Evolutionary conservation across 2,113 vertebrate species (phyloP), one percentile per base, ranked within the genome.

Genomic region (Zapus hudsonius): DNA sequence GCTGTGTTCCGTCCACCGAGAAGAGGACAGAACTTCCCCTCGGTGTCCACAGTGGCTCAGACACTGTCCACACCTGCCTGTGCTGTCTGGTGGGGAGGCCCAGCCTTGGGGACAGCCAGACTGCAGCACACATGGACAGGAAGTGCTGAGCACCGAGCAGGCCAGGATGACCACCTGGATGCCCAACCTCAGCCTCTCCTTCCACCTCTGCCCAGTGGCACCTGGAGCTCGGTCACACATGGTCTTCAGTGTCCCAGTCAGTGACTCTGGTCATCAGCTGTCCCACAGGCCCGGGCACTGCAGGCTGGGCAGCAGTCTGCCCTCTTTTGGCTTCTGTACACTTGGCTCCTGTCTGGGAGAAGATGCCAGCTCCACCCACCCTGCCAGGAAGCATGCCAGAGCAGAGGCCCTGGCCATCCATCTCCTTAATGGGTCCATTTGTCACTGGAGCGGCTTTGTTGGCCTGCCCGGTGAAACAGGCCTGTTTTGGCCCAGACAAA

Each of bases 341-440:
- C 29, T 36, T 22, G 87, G 27, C 2, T 27, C 92, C 87, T 66
- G 25, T 44, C 85, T 61, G 80, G 95, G 79, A 12, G 31, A 40
- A 23, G 10, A 29, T 1, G 10, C 93, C 89, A 96, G 92, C 93
- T 66, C 55, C 63, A 47, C 55, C 15, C 1, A 5, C 27, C 91
- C 33, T 64, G 42, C 66, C 75, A 72, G 66, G 29, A 80, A 80
- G 57, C 75, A 72, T 19, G 40, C 70, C 61, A 76, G 47, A 9
- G 67, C 47, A 0, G 93, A 94, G 94, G 86, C 66, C 95, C 90
- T 66, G 92, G 94, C 94, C 94, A 95, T 95, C 97, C 95, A 91
- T 96, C 96, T 97, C 94, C 75, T 94, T 97, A 97, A 98, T 95
- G 96, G 97, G 96, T 91, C 96, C 95, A 97, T 97, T 96, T 93